These are phyloP conservation scores for Triplophysa bombifrons DNA, from an alignment of 2,797 vertebrate genomes.

Conservation along the genomic window DNA sequence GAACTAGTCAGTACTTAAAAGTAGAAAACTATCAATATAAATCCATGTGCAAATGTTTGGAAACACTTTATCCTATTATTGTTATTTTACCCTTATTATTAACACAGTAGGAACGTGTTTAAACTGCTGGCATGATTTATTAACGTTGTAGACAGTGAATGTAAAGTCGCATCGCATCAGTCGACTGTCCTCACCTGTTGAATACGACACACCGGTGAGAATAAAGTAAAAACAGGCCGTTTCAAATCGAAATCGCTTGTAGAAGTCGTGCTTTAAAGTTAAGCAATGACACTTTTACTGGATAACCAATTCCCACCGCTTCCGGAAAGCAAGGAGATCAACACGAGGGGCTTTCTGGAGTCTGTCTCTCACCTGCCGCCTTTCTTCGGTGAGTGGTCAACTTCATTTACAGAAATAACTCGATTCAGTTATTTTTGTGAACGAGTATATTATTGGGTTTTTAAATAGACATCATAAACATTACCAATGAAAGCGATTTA, in stretches of 20 bases:
- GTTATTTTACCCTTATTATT: too few relatives aligned
- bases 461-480: background rate
- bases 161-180: conserved; percentile 13
- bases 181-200: conserved; percentile 4
- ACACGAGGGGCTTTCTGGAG: conserved; percentile 89
- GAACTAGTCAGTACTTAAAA: too few relatives aligned
- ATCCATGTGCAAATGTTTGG: too few relatives aligned
- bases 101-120: background rate
- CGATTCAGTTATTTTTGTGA: too few relatives aligned
- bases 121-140: conserved; percentile 20
- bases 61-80: too few relatives aligned
- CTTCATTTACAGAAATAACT: too few relatives aligned
- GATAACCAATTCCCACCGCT: conserved; percentile 86
- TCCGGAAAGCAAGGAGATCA: conserved; percentile 82
- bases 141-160: background rate
- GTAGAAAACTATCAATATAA: too few relatives aligned
- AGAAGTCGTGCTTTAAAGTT: background rate
- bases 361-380: conserved; percentile 87
- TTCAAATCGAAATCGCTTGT: background rate
- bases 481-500: background rate
- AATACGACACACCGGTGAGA: background rate
- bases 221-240: too few relatives aligned
- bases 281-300: conserved; percentile 84
- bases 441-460: too few relatives aligned
- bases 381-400: conserved; percentile 87